phyloP scores from a whole-genome alignment of 2,113 vertebrate genomes.

The Bujurquina vittata region DNA sequence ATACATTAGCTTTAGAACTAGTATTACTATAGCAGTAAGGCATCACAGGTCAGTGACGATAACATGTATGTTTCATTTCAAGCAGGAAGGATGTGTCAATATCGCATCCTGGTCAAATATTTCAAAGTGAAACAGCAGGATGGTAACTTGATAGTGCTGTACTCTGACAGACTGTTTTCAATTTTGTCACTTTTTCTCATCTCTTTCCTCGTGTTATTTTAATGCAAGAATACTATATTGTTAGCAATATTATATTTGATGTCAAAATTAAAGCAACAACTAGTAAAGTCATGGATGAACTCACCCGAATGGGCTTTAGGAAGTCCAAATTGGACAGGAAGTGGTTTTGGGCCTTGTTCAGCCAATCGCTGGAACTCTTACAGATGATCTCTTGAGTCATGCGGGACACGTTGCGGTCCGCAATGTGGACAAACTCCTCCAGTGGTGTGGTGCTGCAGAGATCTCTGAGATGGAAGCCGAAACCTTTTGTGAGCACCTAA shows the following conservation, averaged over 20 bases:
- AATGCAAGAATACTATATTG: neutral
- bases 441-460: constrained; percentile 83
- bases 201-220: neutral
- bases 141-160: neutral
- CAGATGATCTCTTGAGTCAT: constrained; percentile 84
- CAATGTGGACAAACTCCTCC: constrained; percentile 84
- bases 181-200: neutral
- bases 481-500: constrained; percentile 87
- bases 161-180: neutral
- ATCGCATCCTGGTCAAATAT: neutral
- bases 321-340: constrained; percentile 88
- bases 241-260: neutral
- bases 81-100: neutral
- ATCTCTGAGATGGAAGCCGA: constrained; percentile 84
- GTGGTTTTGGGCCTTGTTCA: constrained; percentile 79
- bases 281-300: constrained; percentile 13
- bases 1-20: neutral
- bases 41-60: neutral
- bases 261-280: neutral
- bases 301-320: constrained; percentile 87
- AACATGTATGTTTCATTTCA: neutral
- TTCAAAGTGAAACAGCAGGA: neutral
- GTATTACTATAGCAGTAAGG: neutral
- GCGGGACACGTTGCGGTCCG: constrained; percentile 70
- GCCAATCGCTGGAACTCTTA: constrained; percentile 82